phyloP scores from a whole-genome alignment of 2,113 vertebrate species.

The Solenodon paradoxus region DNA sequence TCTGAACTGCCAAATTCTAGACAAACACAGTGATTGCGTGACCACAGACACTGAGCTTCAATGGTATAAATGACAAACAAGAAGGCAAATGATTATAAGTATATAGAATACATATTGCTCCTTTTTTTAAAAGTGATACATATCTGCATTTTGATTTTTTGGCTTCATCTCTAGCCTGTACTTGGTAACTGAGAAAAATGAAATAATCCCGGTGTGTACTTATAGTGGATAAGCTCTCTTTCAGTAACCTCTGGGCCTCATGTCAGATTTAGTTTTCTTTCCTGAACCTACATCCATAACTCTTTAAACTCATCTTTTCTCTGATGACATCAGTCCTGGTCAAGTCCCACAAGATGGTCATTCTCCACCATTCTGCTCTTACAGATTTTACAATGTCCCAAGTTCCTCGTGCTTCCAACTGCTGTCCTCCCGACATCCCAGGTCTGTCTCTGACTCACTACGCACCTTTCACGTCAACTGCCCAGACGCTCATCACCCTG shows the following conservation, averaged over 20 bases:
- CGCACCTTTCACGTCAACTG: not conserved
- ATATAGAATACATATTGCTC: not conserved
- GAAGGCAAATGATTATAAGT: not conserved
- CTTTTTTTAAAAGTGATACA: not conserved
- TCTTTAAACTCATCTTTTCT: not conserved
- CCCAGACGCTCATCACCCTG: rapidly evolving
- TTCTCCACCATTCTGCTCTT: not conserved
- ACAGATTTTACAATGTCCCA: not conserved
- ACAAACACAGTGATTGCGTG: too few relatives aligned
- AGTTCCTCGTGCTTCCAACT: not conserved
- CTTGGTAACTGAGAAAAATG: not conserved
- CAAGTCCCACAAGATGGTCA: not conserved
- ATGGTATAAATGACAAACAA: not conserved
- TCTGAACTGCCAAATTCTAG: not conserved
- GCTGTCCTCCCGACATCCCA: not conserved
- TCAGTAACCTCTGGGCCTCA: not conserved
- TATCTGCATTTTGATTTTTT: not conserved
- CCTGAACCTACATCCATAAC: not conserved
- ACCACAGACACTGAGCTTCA: not conserved
- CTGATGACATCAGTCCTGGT: not conserved
- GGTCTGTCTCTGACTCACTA: not conserved
- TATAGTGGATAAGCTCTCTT: not conserved
- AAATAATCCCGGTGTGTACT: not conserved
- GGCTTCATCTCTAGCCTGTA: not conserved
- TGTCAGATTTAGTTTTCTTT: not conserved